Conservation (phyloP, 1,140 invertebrate species). For the Zeugodacus cucurbitae region DNA sequence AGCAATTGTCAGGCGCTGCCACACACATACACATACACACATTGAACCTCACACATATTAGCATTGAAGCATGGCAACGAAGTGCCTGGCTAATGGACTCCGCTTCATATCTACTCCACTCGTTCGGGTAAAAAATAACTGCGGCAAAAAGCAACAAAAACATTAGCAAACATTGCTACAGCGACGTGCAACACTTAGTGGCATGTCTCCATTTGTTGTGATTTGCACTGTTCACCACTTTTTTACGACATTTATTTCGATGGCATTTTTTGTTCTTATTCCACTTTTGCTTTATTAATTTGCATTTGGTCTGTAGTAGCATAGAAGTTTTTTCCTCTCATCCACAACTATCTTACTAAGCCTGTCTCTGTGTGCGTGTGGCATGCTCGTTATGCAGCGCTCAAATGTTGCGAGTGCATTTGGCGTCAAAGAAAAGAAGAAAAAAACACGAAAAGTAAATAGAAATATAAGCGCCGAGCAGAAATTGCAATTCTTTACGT, state of each 20-base stretch:
- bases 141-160: neutral
- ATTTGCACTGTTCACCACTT: neutral
- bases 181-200: conserved; percentile 21
- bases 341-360: neutral
- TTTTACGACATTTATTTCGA: neutral
- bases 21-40: neutral
- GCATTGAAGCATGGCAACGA: neutral
- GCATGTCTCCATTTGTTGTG: conserved; percentile 33
- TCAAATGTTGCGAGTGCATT: neutral
- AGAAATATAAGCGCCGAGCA: neutral
- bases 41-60: neutral
- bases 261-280: neutral
- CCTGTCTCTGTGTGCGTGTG: neutral
- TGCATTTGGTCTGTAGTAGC: neutral
- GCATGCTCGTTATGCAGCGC: neutral
- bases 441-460: neutral
- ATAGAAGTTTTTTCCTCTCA: neutral
- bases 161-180: neutral
- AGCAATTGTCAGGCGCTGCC: conserved; percentile 5
- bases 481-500: conserved; percentile 39
- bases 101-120: neutral
- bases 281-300: conserved; percentile 1
- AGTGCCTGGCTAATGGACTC: neutral
- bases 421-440: neutral
- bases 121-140: neutral